Conservation (phyloP, 2,888 invertebrate species). For the Nymphalis urticae region DNA sequence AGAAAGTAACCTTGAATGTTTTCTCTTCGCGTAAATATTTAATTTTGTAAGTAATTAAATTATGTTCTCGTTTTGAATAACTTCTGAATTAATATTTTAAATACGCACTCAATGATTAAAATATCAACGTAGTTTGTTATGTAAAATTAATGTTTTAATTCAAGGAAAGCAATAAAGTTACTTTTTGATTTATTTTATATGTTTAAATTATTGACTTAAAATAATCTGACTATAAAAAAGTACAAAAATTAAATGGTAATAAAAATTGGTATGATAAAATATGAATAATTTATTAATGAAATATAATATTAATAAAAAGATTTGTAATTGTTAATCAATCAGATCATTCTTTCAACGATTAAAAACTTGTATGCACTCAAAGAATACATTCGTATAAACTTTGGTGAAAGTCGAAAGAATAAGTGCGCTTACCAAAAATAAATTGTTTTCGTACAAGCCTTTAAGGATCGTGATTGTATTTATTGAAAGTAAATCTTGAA, state of each 20-base stretch:
- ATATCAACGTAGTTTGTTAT: no score
- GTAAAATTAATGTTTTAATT: no score
- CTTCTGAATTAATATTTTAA: not conserved
- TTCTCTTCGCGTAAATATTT: not conserved
- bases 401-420: conserved; percentile 35
- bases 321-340: conserved; percentile 26
- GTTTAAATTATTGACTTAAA: no score
- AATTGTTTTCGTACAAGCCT: conserved; percentile 1
- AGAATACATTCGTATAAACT: conserved; percentile 25
- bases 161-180: no score
- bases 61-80: not conserved
- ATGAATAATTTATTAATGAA: no score
- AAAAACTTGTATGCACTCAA: conserved; percentile 29
- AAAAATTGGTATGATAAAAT: no score
- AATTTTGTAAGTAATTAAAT: conserved; percentile 2
- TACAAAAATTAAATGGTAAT: no score
- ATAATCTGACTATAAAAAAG: no score
- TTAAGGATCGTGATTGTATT: not conserved
- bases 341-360: conserved; percentile 21
- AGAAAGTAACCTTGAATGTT: conserved; percentile 16
- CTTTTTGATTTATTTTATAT: no score
- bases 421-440: conserved; percentile 4
- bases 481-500: not conserved
- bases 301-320: conserved; percentile 23
- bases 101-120: no score